These are phyloP conservation scores for Micrasema minimum DNA, from an alignment of 1,140 invertebrate species.

Conservation along the genomic window DNA sequence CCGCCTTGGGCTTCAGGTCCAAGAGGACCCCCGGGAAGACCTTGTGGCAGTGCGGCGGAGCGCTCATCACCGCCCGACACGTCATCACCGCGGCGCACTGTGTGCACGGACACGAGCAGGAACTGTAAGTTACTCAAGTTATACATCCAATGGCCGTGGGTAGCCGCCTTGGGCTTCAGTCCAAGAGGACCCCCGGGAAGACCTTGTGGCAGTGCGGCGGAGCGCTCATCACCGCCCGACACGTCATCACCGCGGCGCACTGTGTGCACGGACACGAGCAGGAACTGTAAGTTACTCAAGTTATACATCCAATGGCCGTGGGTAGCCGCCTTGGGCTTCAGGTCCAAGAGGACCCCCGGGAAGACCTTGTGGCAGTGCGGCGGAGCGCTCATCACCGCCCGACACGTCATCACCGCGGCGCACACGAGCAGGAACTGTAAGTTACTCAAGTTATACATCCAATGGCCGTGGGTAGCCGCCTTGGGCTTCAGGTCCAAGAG, in stretches of 20 bases:
- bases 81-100: slow-evolving; percentile 86
- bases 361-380: slow-evolving; percentile 78
- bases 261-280: too few species aligned
- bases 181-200: slow-evolving; percentile 59
- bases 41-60: slow-evolving; percentile 83
- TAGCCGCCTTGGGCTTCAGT: slow-evolving; percentile 75
- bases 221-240: slow-evolving; percentile 77
- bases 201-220: slow-evolving; percentile 81
- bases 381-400: slow-evolving; percentile 78
- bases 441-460: too few species aligned
- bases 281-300: slow-evolving; percentile 68
- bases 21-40: slow-evolving; percentile 62
- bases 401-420: slow-evolving; percentile 83
- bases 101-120: slow-evolving; percentile 63
- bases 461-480: slow-evolving; percentile 79
- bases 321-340: slow-evolving; percentile 77
- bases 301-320: slow-evolving; percentile 82
- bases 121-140: slow-evolving; percentile 69
- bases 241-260: slow-evolving; percentile 86
- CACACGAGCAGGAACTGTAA: slow-evolving; percentile 72
- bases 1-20: slow-evolving; percentile 73
- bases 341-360: slow-evolving; percentile 59
- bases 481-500: slow-evolving; percentile 71
- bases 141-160: slow-evolving; percentile 82
- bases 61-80: slow-evolving; percentile 77